Percentiles rank a stretch among this genome's conserved stretches.
phyloP scores from a whole-genome alignment of 2,888 invertebrate species.

The Monochamus alternatus region DNA sequence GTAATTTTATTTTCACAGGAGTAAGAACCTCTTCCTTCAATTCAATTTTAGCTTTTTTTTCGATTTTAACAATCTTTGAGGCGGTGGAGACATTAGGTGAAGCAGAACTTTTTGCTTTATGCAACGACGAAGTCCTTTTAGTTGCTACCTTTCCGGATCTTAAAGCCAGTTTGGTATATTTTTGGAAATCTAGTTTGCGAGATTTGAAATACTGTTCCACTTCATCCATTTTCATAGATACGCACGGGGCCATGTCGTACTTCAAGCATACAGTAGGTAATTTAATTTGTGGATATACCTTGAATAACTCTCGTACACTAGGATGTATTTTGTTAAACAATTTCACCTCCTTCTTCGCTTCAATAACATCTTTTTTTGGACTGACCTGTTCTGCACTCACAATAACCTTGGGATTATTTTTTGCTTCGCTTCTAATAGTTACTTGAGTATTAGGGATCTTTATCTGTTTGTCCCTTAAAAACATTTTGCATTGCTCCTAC shows the following conservation, averaged over 20 bases:
- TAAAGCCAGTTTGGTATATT: slow-evolving; percentile 25
- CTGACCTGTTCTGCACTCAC: background rate
- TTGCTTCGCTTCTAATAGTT: slow-evolving; percentile 31
- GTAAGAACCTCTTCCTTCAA: background rate
- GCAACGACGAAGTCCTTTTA: slow-evolving; percentile 27
- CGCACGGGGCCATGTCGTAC: slow-evolving; percentile 47
- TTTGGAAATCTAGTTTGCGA: slow-evolving; percentile 37
- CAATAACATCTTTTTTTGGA: background rate
- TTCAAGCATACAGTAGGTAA: slow-evolving; percentile 49
- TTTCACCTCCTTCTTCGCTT: slow-evolving; percentile 13
- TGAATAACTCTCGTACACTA: slow-evolving; percentile 48
- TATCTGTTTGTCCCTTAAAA: slow-evolving; percentile 32
- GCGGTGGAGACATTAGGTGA: background rate
- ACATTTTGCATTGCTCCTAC: slow-evolving; percentile 44
- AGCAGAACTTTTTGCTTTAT: background rate
- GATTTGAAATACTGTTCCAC: slow-evolving; percentile 53
- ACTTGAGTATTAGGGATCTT: slow-evolving; percentile 38
- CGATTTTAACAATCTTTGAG: background rate
- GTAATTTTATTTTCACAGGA: background rate
- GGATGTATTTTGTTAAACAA: slow-evolving; percentile 48
- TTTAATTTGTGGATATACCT: slow-evolving; percentile 48
- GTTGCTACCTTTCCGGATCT: slow-evolving; percentile 25
- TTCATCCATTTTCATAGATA: slow-evolving; percentile 53
- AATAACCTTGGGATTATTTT: background rate
- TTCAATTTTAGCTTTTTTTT: background rate